Evolutionary conservation across 2,888 invertebrate species (phyloP), one percentile per base, ranked within the genome.

Genomic region (Hirtodrosophila alboralis): DNA sequence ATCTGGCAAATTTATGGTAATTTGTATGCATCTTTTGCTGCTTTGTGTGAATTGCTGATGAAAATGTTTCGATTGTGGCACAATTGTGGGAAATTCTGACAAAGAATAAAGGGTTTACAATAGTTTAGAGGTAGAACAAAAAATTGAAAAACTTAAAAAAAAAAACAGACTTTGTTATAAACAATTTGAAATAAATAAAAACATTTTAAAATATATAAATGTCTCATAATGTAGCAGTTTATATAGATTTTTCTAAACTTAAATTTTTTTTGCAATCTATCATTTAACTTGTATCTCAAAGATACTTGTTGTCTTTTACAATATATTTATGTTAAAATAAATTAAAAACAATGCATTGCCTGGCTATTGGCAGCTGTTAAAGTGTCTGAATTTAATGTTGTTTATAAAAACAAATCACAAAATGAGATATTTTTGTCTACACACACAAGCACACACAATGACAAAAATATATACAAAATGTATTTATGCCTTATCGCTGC

Each of bases 381-480:
- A 74, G 48, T 73, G 52, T 49, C 38, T 37, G 57, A 58, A 51
- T 56, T 75, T 52, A 78, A 48, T 61, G 57, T 64, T 77, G 77
- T 84, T 84, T 84, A 84, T 77, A 84, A 63, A 81, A 81, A 70
- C 83, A 84, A 78, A 84, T 77, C 63, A 76, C 57, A 72, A 56
- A 77, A 53, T 69, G 47, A 49, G 63, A 69, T 69, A 69, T 75
- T 72, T 72, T 72, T 52, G 56, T 75, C 51, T 65, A 23, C 10
- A 14, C 34, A 47, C 31, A 41, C 30, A 45, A 14, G 21, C 21
- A 16, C n/a, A 30, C 4, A 61, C 26, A 64, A 33, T 12, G 27
- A 27, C 16, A 10, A 4, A 12, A 21, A 21, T 23, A 18, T n/a
- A 49, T 26, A 37, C 41, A 53, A 74, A 65, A 66, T 53, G 64